Evolutionary conservation across 37 sponge, comb jelly and placozoan genomes (phyloP), one percentile per base, ranked within the genome.

Genomic region (Eunapius fragilis): DNA sequence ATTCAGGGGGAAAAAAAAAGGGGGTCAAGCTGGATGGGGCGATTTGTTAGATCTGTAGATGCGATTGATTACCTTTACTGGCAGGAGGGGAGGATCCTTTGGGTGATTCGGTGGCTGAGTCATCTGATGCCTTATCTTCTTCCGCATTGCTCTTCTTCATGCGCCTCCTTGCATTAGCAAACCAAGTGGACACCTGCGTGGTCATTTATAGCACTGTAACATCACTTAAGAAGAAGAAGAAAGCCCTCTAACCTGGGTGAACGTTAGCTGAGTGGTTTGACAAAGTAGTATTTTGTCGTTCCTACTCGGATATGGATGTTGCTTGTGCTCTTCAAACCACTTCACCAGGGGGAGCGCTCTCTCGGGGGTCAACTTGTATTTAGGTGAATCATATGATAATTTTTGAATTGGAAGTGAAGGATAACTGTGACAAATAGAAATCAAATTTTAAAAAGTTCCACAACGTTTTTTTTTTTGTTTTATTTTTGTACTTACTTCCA

Each of bases 111-210:
- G 47, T 45, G 47, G 47, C 47, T 45, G 47, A 45, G 47, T 45
- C 47, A 45, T 45, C 47, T 11, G 47, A 45, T 45, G 47, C 9
- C 25, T 88, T 83, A 67, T 85, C 91, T 26, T 91, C 91, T 17
- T 91, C 83, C 28, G 50, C 73, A 34, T 35, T 75, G 23, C 83
- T 73, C 58, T 92, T 92, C 88, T 94, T 94, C 89, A 88, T 85
- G 14, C 94, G 33, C 27, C 94, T 48, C 35, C 94, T 80, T 25
- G 91, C 90, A 87, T 94, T 94, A 0, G 94, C 94, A 90, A 94
- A 94, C 94, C 94, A 94, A 25, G 91, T 94, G 7, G 94, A 94
- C 38, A 94, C 94, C 94, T 94, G 50, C n/a, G n/a, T n/a, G n/a
- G n/a, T n/a, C n/a, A n/a, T n/a, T n/a, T n/a, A n/a, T n/a, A n/a